Percentiles rank a stretch among this genome's conserved stretches.
phyloP scores from a whole-genome alignment of 2,888 invertebrate genomes.

The Erpobdella octoculata region DNA sequence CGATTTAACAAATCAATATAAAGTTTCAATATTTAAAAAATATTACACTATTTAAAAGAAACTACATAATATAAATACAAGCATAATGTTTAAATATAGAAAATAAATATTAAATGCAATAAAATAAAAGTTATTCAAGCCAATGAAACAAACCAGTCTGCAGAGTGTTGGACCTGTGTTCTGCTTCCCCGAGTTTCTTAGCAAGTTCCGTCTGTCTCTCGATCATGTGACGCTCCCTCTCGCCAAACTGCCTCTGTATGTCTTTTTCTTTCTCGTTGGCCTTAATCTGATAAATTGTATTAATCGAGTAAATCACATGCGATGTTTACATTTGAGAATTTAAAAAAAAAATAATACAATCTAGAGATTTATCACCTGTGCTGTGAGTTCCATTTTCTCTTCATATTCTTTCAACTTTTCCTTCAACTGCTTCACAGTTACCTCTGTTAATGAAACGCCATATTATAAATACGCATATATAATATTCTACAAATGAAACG shows the following conservation, averaged over 20 bases:
- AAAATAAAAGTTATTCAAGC: background rate
- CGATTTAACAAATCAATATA: too few species aligned
- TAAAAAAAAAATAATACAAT: too few species aligned
- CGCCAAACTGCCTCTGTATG: slow-evolving; percentile 48
- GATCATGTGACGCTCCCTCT: slow-evolving; percentile 51
- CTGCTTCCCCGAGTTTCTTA: slow-evolving; percentile 53
- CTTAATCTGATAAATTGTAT: slow-evolving; percentile 41
- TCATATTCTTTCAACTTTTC: slow-evolving; percentile 55
- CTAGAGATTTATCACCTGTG: background rate
- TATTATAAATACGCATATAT: background rate
- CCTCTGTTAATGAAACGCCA: slow-evolving; percentile 45
- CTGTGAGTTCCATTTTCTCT: slow-evolving; percentile 52
- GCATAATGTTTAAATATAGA: too few species aligned
- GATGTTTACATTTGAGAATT: too few species aligned
- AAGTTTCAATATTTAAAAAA: too few species aligned
- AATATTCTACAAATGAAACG: background rate
- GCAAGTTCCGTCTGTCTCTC: slow-evolving; percentile 50
- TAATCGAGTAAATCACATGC: background rate
- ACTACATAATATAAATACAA: background rate
- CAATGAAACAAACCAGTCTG: slow-evolving; percentile 41
- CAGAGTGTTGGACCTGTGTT: slow-evolving; percentile 50
- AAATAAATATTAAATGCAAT: background rate
- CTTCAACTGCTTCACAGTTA: slow-evolving; percentile 56
- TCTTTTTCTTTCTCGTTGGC: slow-evolving; percentile 50
- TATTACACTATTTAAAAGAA: background rate